Conservation (phyloP, 2,113 vertebrate genomes). For the Lucifuga dentata region DNA sequence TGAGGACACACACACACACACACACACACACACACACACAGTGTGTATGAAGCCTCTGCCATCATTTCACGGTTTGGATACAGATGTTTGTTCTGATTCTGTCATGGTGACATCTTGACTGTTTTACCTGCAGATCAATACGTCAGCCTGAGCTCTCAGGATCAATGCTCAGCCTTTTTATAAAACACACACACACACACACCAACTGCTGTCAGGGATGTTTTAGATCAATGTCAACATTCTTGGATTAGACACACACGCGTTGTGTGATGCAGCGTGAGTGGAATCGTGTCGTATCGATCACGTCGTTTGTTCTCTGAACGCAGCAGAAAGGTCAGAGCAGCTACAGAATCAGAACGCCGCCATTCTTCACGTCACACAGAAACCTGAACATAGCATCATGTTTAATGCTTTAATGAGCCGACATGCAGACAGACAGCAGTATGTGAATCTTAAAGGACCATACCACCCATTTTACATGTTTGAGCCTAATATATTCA, state of each 20-base stretch:
- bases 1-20: slow-evolving; percentile 23
- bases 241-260: slow-evolving; percentile 22
- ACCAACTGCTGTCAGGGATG: background rate
- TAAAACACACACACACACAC: slow-evolving; percentile 14
- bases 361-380: slow-evolving; percentile 28
- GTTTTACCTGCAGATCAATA: slow-evolving; percentile 66
- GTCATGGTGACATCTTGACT: slow-evolving; percentile 32
- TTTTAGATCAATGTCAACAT: slow-evolving; percentile 54
- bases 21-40: background rate
- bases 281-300: slow-evolving; percentile 67
- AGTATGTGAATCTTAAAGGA: too few relatives aligned
- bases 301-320: slow-evolving; percentile 64
- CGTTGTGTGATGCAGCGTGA: background rate
- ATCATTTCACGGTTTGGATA: slow-evolving; percentile 12
- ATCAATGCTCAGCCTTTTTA: slow-evolving; percentile 63
- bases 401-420: too few relatives aligned
- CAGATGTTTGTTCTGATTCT: background rate
- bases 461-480: too few relatives aligned
- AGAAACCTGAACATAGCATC: too few relatives aligned
- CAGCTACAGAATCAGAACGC: slow-evolving; percentile 48
- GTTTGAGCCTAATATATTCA: too few relatives aligned
- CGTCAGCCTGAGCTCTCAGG: slow-evolving; percentile 19
- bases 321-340: slow-evolving; percentile 64
- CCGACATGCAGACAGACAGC: background rate
- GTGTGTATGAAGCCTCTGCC: background rate